Conservation (phyloP, 2,113 vertebrate genomes). For the Hippoglossus stenolepis region DNA sequence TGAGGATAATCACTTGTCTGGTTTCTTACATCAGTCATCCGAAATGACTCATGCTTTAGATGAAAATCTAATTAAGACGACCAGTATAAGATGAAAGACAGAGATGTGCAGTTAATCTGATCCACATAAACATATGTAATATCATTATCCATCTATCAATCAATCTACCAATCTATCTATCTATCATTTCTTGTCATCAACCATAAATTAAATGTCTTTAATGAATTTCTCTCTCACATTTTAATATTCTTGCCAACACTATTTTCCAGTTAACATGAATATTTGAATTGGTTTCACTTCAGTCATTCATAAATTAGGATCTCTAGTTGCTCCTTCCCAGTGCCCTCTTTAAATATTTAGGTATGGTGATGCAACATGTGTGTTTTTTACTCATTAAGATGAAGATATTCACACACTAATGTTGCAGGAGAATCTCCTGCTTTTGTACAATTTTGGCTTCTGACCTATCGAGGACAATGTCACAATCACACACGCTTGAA, state of each 20-base stretch:
- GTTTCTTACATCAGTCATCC: not conserved
- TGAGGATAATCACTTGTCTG: not conserved
- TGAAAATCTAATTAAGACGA: conserved; percentile 6
- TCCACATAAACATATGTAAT: no score
- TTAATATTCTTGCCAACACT: no score
- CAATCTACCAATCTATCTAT: no score
- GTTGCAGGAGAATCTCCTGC: not conserved
- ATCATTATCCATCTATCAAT: no score
- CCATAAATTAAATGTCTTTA: no score
- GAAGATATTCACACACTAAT: conserved; percentile 4
- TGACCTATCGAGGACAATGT: conserved; percentile 16
- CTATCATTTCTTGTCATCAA: not conserved
- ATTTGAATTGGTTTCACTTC: conserved; percentile 51
- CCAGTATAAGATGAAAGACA: not conserved
- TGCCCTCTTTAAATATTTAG: conserved; percentile 48
- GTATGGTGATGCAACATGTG: conserved; percentile 39
- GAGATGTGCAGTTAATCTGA: not conserved
- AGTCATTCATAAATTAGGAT: conserved; percentile 54
- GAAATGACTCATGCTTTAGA: not conserved
- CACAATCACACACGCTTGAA: conserved; percentile 29
- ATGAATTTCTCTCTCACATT: no score
- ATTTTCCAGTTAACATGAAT: conserved; percentile 34
- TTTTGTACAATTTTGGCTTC: conserved; percentile 17
- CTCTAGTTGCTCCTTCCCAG: conserved; percentile 26
- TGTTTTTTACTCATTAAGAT: conserved; percentile 3